These are phyloP conservation scores for Drosophila affinis DNA, from an alignment of 2,888 invertebrate species.

Conservation along the genomic window DNA sequence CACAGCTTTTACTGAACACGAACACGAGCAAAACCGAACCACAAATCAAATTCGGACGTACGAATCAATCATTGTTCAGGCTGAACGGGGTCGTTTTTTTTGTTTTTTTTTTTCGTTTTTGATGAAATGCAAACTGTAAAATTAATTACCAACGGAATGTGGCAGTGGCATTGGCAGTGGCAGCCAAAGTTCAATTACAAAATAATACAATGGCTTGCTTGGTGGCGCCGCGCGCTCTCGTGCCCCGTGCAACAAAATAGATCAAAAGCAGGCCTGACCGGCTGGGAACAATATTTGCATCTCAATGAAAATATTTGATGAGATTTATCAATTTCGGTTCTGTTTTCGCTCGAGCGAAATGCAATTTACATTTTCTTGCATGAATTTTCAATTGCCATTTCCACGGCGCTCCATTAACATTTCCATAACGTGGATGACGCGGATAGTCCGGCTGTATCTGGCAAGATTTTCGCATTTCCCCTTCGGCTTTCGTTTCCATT, in stretches of 20 bases:
- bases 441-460: conserved; percentile 27
- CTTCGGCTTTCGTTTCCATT: conserved; percentile 4
- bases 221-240: background rate
- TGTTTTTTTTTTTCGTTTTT: conserved; percentile 26
- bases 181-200: conserved; percentile 39
- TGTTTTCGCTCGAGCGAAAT: conserved; percentile 21
- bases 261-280: conserved; percentile 54
- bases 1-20: conserved; percentile 1
- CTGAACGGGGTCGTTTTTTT: background rate
- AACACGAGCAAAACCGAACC: conserved; percentile 18
- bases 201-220: conserved; percentile 37
- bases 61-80: conserved; percentile 46
- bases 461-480: conserved; percentile 43
- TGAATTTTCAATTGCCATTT: conserved; percentile 65
- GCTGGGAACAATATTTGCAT: conserved; percentile 36
- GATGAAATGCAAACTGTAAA: conserved; percentile 48
- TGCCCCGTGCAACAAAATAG: conserved; percentile 36
- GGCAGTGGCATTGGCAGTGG: background rate
- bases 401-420: conserved; percentile 46
- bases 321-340: conserved; percentile 57
- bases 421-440: conserved; percentile 57
- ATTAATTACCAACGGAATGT: conserved; percentile 35
- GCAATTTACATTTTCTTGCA: conserved; percentile 50
- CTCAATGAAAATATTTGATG: conserved; percentile 37
- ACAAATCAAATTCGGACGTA: conserved; percentile 30